A percentile compares a stretch with the other conserved stretches of the same genome.
Evolutionary conservation across 2,797 vertebrate genomes (phyloP).

Genomic region (Chanos chanos): DNA sequence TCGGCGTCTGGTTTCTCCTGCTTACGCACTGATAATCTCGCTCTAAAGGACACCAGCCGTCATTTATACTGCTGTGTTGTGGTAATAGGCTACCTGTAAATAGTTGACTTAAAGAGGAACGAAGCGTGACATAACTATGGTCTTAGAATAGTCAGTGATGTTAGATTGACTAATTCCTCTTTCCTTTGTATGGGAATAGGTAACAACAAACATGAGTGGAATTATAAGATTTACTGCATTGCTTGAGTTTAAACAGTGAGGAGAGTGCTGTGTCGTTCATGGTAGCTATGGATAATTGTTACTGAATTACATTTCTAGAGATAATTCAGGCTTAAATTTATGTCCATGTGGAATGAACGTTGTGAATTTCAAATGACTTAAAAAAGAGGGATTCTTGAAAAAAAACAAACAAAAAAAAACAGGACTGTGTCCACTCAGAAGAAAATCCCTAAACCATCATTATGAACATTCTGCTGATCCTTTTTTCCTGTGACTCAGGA

Average conservation of each 20-base stretch:
- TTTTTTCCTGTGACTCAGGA: constrained; percentile 73
- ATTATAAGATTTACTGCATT: neutral
- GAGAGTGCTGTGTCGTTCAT: no score
- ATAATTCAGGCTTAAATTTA: no score
- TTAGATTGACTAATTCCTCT: neutral
- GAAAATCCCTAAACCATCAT: constrained; percentile 60
- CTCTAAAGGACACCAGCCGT: constrained; percentile 21
- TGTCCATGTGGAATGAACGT: no score
- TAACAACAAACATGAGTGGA: neutral
- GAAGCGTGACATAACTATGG: constrained; percentile 1
- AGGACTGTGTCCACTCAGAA: constrained; percentile 51
- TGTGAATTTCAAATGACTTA: no score
- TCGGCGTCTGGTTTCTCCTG: constrained; percentile 51
- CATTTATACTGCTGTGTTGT: constrained; percentile 2
- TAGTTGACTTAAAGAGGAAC: constrained; percentile 38
- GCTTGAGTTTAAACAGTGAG: no score
- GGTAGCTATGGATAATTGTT: neutral
- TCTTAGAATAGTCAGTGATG: constrained; percentile 9
- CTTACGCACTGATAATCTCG: neutral
- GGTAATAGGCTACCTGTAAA: constrained; percentile 12
- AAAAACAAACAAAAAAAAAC: constrained; percentile 9
- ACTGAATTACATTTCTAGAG: neutral
- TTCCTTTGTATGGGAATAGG: neutral
- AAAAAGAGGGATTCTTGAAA: neutral
- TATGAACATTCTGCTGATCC: constrained; percentile 69